phyloP scores from a whole-genome alignment of 2,888 invertebrate genomes.

The Hipparchia semele region DNA sequence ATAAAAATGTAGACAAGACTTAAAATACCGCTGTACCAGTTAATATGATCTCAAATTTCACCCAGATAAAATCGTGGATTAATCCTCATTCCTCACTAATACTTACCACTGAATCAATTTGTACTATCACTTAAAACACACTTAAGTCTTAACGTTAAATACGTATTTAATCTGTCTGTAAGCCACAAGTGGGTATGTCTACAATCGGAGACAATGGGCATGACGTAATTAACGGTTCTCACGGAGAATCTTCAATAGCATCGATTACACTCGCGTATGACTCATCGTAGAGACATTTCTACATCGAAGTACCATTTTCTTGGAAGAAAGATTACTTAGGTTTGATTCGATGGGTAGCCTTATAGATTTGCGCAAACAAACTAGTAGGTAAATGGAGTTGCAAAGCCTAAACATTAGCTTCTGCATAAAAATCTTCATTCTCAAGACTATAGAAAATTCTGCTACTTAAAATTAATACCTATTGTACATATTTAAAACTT shows the following conservation, averaged over 20 bases:
- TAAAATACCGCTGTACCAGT: neutral
- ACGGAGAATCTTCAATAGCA: slow-evolving; percentile 39
- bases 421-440: too few relatives aligned
- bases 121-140: neutral
- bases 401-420: too few relatives aligned
- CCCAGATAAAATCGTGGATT: neutral
- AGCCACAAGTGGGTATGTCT: neutral
- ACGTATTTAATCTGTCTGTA: slow-evolving; percentile 1
- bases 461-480: too few relatives aligned
- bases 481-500: too few relatives aligned
- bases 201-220: slow-evolving; percentile 29
- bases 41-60: neutral
- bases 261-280: slow-evolving; percentile 27
- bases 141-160: neutral
- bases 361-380: neutral
- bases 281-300: slow-evolving; percentile 34
- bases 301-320: slow-evolving; percentile 6
- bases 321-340: slow-evolving; percentile 3
- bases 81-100: neutral
- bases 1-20: too few relatives aligned
- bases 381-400: neutral
- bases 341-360: neutral
- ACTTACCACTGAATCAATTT: neutral
- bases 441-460: too few relatives aligned
- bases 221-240: slow-evolving; percentile 36